A percentile compares a stretch with the other conserved stretches of the same genome.
Evolutionary conservation across 2,113 vertebrate genomes (phyloP).

Genomic region (Paracyprichromis sp.): DNA sequence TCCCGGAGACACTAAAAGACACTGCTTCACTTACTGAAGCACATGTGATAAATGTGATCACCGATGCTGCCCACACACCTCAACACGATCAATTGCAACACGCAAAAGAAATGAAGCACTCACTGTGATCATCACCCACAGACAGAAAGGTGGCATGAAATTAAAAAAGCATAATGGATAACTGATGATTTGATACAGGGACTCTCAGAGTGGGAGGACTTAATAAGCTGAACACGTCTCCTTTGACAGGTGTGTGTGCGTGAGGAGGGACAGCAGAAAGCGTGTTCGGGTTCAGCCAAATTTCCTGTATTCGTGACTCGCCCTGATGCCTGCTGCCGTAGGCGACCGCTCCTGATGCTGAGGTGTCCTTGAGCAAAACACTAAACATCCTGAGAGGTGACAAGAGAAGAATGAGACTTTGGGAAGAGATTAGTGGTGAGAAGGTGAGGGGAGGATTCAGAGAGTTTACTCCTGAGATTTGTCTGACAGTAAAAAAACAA

Average conservation of each 20-base stretch:
- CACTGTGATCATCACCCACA: background rate
- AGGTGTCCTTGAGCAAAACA: constrained; percentile 2
- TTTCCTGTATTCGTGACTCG: background rate
- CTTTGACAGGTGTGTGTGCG: background rate
- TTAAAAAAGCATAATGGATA: background rate
- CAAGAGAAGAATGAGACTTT: background rate
- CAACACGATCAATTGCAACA: background rate
- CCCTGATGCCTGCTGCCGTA: background rate
- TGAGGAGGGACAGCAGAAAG: background rate
- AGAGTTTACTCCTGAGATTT: background rate
- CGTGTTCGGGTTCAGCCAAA: background rate
- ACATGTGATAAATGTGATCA: background rate
- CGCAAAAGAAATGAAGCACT: background rate
- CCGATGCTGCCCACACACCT: background rate
- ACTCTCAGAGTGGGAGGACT: background rate
- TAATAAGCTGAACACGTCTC: background rate
- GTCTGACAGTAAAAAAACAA: background rate
- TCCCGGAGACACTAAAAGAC: background rate
- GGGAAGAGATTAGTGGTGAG: background rate
- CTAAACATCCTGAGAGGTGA: background rate
- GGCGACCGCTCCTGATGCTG: background rate
- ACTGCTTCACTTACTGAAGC: background rate
- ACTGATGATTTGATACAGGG: background rate
- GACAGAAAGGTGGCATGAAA: background rate
- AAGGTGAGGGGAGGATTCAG: background rate